Percentiles rank a stretch among this genome's conserved stretches.
These are phyloP conservation scores for Eutolmus rufibarbis DNA, from an alignment of 2,888 invertebrate species.

Conservation along the genomic window DNA sequence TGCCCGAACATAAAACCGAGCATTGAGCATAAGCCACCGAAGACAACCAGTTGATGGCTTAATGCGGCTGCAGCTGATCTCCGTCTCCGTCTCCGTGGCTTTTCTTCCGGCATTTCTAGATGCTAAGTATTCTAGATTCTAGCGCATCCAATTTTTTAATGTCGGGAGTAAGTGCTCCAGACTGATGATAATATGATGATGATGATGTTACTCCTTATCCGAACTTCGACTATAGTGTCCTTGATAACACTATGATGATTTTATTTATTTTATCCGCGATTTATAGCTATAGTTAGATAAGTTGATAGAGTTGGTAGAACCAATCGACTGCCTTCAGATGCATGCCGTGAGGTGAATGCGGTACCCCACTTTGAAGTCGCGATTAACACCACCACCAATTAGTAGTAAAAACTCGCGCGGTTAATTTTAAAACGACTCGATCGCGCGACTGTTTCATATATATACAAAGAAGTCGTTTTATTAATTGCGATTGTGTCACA, in stretches of 20 bases:
- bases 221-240: not conserved
- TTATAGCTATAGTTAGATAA: not conserved
- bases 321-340: not conserved
- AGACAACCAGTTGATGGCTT: constrained; percentile 37
- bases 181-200: not conserved
- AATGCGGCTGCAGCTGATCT: constrained; percentile 32
- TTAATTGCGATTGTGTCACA: not conserved
- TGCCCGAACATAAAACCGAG: not conserved
- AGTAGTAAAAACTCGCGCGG: not conserved
- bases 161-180: not conserved
- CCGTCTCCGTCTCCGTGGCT: not conserved
- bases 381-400: constrained; percentile 19
- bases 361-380: not conserved
- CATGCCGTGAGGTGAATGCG: not conserved
- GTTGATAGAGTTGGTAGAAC: not conserved
- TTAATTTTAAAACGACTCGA: constrained; percentile 16
- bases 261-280: not conserved
- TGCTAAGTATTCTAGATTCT: not conserved
- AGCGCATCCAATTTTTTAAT: not conserved
- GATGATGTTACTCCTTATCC: not conserved
- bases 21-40: constrained; percentile 29
- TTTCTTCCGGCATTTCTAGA: not conserved
- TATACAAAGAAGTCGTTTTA: too few species aligned
- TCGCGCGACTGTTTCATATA: not conserved
- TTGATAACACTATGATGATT: not conserved